Evolutionary conservation across 2,113 vertebrate species (phyloP).

Genomic region (Melospiza melodia): DNA sequence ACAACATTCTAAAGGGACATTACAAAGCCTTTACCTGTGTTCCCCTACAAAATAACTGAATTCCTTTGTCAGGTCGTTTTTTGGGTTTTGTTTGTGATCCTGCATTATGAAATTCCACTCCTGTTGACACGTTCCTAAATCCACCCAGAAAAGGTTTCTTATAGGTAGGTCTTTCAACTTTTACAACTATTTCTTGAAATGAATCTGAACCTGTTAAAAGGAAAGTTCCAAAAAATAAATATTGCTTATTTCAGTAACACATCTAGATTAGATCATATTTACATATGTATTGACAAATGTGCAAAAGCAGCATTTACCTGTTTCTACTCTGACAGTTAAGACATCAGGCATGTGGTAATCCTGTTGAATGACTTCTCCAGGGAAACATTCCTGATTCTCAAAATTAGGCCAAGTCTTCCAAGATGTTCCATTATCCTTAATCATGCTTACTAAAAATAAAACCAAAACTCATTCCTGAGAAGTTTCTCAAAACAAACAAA

Average conservation of each 20-base stretch:
- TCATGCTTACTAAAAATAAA: conserved; percentile 70
- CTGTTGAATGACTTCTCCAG: conserved; percentile 62
- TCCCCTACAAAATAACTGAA: conserved; percentile 76
- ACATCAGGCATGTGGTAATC: conserved; percentile 78
- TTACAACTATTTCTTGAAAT: conserved; percentile 79
- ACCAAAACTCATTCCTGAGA: neutral
- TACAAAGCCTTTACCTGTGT: conserved; percentile 81
- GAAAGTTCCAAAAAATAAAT: neutral
- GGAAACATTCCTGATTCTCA: conserved; percentile 69
- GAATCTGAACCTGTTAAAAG: conserved; percentile 66
- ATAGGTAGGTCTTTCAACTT: conserved; percentile 80
- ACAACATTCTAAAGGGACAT: neutral
- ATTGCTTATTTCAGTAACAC: neutral
- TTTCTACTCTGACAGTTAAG: conserved; percentile 83
- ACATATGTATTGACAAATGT: fast-evolving
- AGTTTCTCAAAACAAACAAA: neutral
- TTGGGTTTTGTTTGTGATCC: conserved; percentile 84
- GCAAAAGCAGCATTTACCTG: conserved; percentile 67
- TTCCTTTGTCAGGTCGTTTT: conserved; percentile 65
- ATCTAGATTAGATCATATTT: neutral
- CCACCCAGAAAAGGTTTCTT: conserved; percentile 90
- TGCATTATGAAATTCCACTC: conserved; percentile 87
- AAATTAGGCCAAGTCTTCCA: conserved; percentile 71
- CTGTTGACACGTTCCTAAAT: conserved; percentile 84
- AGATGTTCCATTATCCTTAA: conserved; percentile 72